Conservation (phyloP, 2,797 vertebrate species). For the Thamnophis elegans region DNA sequence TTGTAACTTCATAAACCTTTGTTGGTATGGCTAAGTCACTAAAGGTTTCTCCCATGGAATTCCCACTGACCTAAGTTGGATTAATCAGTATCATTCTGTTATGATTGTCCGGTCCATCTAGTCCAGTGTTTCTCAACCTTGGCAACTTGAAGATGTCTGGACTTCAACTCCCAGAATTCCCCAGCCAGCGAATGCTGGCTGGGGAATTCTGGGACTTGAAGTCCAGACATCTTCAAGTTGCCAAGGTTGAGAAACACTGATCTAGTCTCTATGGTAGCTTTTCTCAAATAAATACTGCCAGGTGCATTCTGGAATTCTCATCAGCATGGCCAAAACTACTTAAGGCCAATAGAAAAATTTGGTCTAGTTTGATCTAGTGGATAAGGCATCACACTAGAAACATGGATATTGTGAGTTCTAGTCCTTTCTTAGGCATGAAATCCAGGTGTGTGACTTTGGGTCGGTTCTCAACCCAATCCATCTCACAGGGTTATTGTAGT, state of each 20-base stretch:
- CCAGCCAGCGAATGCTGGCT: too few relatives aligned
- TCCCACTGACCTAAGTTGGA: background rate
- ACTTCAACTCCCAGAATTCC: too few relatives aligned
- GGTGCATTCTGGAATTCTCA: background rate
- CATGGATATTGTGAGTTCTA: background rate
- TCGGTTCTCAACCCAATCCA: background rate
- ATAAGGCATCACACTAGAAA: background rate
- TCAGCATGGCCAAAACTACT: background rate
- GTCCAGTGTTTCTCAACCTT: too few relatives aligned
- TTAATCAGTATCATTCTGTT: background rate
- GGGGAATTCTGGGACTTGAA: too few relatives aligned
- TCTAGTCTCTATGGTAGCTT: background rate
- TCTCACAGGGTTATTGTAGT: background rate
- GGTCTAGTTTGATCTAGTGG: background rate
- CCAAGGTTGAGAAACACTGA: too few relatives aligned
- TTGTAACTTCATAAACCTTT: background rate
- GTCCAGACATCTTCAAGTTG: too few relatives aligned
- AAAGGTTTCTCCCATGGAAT: background rate
- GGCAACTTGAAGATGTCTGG: too few relatives aligned
- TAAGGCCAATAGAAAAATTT: background rate
- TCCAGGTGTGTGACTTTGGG: background rate
- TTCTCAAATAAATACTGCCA: background rate
- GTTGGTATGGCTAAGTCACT: background rate
- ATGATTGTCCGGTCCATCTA: background rate
- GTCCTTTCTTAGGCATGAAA: background rate